phyloP scores from a whole-genome alignment of 2,797 vertebrate species.

The Neosalanx taihuensis region DNA sequence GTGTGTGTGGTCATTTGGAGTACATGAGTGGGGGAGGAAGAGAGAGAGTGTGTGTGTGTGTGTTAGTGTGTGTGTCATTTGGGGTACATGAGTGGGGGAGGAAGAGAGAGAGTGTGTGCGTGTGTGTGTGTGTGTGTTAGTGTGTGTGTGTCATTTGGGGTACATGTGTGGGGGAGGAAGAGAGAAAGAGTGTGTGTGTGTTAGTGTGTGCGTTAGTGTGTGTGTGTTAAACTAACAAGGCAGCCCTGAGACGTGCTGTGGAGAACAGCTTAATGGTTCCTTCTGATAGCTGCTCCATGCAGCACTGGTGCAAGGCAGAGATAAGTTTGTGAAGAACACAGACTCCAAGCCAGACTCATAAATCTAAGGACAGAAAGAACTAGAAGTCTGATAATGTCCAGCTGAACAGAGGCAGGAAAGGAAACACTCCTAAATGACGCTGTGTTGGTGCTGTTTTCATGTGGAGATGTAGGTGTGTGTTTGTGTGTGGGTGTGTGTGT shows the following conservation, averaged over 20 bases:
- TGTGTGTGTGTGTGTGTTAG: background rate
- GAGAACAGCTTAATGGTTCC: constrained; percentile 17
- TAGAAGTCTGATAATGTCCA: background rate
- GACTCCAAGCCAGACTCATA: background rate
- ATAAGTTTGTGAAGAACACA: background rate
- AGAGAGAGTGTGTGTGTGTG: no score
- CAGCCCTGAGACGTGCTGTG: constrained; percentile 18
- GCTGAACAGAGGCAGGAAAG: constrained; percentile 1
- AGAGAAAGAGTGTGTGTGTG: constrained; percentile 33
- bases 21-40: no score
- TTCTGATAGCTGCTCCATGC: constrained; percentile 14
- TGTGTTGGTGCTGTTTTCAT: background rate
- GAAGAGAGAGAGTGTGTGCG: constrained; percentile 12
- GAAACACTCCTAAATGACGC: background rate
- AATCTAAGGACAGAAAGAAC: constrained; percentile 5
- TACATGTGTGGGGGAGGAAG: no score
- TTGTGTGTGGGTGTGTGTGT: background rate
- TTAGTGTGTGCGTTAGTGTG: constrained; percentile 6
- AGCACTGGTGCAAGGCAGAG: background rate
- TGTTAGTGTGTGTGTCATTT: no score
- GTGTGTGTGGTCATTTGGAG: no score
- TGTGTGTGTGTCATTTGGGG: no score
- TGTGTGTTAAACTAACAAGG: constrained; percentile 43
- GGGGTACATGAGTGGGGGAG: background rate
- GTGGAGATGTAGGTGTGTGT: no score